Evolutionary conservation across 2,888 invertebrate genomes (phyloP).

Genomic region (Dicyrtoma fusca): DNA sequence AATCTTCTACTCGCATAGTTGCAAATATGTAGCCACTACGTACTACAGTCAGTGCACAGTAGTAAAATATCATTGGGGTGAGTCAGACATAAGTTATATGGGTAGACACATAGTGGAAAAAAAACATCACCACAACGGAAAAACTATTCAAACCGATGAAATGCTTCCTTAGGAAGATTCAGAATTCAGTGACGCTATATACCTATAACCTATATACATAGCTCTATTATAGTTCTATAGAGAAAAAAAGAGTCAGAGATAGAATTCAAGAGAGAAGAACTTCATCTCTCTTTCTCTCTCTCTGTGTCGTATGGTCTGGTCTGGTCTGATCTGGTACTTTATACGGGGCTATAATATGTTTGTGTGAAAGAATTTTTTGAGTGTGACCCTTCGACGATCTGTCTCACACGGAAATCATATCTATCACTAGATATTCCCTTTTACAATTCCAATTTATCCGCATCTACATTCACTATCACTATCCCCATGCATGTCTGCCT

Average conservation of each 20-base stretch:
- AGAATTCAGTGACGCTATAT: neutral
- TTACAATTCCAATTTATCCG: neutral
- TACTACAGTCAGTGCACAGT: conserved; percentile 8
- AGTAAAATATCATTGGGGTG: conserved; percentile 20
- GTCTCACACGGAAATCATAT: conserved; percentile 8
- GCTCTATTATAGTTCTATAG: too few species aligned
- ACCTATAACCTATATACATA: neutral
- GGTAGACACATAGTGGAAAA: conserved; percentile 2
- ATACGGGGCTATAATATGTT: neutral
- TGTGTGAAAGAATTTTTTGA: conserved; percentile 21
- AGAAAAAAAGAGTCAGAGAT: too few species aligned
- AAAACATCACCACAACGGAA: conserved; percentile 36
- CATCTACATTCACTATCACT: too few species aligned
- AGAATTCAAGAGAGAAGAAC: too few species aligned
- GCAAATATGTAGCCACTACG: too few species aligned
- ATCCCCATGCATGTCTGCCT: too few species aligned
- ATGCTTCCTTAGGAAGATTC: conserved; percentile 6
- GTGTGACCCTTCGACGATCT: conserved; percentile 24
- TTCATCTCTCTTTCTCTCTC: too few species aligned
- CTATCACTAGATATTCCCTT: too few species aligned
- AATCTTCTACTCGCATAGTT: too few species aligned
- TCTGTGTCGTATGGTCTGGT: too few species aligned
- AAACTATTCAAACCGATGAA: conserved; percentile 31
- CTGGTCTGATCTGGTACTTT: too few species aligned
- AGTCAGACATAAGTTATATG: conserved; percentile 9